Base-by-base conservation (phyloP, 2,113 vertebrate species). In the Chaenocephalus aceratus region DNA sequence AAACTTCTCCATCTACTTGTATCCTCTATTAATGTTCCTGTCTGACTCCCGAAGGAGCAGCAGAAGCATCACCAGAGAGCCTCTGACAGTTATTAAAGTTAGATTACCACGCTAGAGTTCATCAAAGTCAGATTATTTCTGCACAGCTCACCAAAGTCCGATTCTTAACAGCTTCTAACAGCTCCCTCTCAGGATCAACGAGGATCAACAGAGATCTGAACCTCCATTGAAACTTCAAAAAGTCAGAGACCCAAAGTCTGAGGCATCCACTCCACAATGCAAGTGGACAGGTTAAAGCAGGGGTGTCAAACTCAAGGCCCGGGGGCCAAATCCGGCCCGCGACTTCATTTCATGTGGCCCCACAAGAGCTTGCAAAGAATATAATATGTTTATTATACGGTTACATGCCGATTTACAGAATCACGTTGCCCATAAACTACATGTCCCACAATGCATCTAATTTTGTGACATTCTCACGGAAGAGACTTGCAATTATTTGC, bases 41-140 rank as follows among this genome's bases (percentile, higher is more conserved):
- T 85, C 65, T 30, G 64, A 77, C 67, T 58, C 34, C 15, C 44
- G 62, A 48, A 8, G 51, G 45, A 84, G 34, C 71, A 34, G 60
- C 72, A 72, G 62, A 58, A 64, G 49, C 56, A 10, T 2, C 48
- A 18, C 6, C 23, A 63, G 23, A 56, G 52, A 46, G 61, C 64
- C 62, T 75, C 69, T 75, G 59, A 83, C 60, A 81, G 66, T 79
- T 77, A 85, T 86, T 84, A 64, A 71, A 80, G 10, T 54, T 14
- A 61, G 36, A 76, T 80, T 56, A 68, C 53, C 18, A 13, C 23
- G 1, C 52, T 48, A 36, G 52, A 60, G 68, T 68, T 80, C 61
- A 90, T 81, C 73, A 83, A 80, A 88, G 78, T 81, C 82, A 62
- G 78, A 88, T 82, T 77, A 82, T 58, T 66, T 36, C n/a, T 18